phyloP scores from a whole-genome alignment of 2,113 vertebrate species.

The Pygoscelis antarcticus region DNA sequence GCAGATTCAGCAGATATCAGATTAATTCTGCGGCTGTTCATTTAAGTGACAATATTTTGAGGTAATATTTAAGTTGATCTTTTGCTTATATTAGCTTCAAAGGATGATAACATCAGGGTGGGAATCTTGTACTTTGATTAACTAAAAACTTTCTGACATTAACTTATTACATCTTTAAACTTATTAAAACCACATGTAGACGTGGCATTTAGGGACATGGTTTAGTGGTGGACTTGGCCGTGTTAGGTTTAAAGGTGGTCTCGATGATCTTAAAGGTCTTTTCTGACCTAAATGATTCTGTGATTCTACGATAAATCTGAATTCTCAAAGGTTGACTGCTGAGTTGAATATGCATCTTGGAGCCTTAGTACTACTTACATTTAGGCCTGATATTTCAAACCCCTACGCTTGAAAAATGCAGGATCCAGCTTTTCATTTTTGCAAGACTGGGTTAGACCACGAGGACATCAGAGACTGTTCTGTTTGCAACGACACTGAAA shows the following conservation, averaged over 20 bases:
- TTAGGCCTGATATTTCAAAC: neutral
- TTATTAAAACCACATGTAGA: neutral
- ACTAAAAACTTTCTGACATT: neutral
- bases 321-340: neutral
- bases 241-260: neutral
- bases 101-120: neutral
- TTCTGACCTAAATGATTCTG: neutral
- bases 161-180: neutral
- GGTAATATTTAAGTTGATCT: neutral
- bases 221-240: neutral
- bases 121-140: neutral
- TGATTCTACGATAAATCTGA: neutral
- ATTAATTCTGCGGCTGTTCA: neutral
- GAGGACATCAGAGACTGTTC: neutral
- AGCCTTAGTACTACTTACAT: neutral
- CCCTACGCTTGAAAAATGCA: neutral
- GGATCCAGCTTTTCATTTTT: neutral
- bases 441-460: neutral
- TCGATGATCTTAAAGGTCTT: neutral
- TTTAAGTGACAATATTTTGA: neutral
- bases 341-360: neutral
- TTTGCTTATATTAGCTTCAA: neutral
- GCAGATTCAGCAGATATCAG: neutral
- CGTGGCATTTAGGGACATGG: accelerated
- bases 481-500: neutral